Conservation (phyloP, 1,140 invertebrate genomes). For the Philopotamus ludificatus region DNA sequence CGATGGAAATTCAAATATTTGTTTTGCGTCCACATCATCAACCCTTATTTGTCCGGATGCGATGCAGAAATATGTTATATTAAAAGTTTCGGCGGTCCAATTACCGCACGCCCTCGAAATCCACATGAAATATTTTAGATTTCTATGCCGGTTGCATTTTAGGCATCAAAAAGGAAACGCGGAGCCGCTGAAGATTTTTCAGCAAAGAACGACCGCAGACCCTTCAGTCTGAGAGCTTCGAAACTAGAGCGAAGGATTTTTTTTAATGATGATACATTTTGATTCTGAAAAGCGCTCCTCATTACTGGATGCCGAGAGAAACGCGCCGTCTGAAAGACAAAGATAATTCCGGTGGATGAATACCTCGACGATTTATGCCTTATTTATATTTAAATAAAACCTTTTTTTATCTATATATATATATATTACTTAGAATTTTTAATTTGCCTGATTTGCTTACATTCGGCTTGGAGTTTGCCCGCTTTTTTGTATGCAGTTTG, state of each 20-base stretch:
- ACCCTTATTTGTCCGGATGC: too few species aligned
- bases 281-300: slow-evolving; percentile 1
- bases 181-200: not conserved
- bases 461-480: not conserved
- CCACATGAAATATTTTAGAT: not conserved
- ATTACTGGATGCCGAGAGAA: not conserved
- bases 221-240: not conserved
- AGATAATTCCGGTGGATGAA: not conserved
- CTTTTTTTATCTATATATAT: not conserved
- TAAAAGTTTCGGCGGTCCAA: too few species aligned
- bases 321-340: not conserved
- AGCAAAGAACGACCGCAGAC: not conserved
- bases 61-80: too few species aligned
- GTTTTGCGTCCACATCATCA: slow-evolving; percentile 12
- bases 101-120: not conserved
- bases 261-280: slow-evolving; percentile 17
- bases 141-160: not conserved
- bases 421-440: too few species aligned
- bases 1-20: slow-evolving; percentile 26
- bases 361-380: not conserved
- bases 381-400: not conserved
- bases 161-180: not conserved
- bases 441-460: not conserved
- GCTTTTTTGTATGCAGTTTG: slow-evolving; percentile 12
- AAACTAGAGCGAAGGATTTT: not conserved